phyloP scores from a whole-genome alignment of 2,113 vertebrate genomes.

The Conger conger region DNA sequence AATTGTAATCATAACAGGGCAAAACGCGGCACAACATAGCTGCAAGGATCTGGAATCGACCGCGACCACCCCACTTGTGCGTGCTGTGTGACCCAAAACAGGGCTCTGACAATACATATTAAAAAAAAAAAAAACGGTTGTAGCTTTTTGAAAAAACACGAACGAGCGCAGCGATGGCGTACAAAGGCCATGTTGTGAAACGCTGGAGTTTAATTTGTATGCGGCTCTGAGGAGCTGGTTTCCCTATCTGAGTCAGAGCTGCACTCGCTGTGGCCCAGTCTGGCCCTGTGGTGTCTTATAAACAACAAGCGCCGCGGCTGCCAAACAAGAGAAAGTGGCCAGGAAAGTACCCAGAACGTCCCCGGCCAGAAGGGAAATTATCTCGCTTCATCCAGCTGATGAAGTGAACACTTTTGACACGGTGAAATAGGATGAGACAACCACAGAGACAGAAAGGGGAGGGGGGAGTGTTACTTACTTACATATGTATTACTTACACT shows the following conservation, averaged over 20 bases:
- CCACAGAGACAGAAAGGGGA: neutral
- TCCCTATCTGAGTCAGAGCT: neutral
- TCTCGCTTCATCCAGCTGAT: slow-evolving; percentile 35
- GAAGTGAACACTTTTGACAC: slow-evolving; percentile 17
- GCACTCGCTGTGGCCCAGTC: neutral
- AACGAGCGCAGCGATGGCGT: slow-evolving; percentile 25
- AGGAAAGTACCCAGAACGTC: slow-evolving; percentile 64
- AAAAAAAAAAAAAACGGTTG: neutral
- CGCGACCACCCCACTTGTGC: neutral
- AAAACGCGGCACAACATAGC: neutral
- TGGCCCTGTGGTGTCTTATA: neutral
- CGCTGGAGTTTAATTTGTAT: slow-evolving; percentile 54
- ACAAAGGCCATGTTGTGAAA: slow-evolving; percentile 52
- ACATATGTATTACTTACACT: neutral
- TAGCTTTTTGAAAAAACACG: neutral
- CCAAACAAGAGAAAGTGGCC: slow-evolving; percentile 52
- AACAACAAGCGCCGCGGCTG: slow-evolving; percentile 11
- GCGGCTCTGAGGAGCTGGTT: slow-evolving; percentile 39
- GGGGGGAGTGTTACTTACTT: neutral
- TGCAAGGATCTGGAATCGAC: neutral
- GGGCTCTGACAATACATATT: neutral
- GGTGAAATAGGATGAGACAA: slow-evolving; percentile 17
- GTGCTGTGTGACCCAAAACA: neutral
- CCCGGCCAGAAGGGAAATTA: slow-evolving; percentile 27
- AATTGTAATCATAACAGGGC: neutral